Percentiles rank a stretch among this genome's conserved stretches.
Evolutionary conservation across 2,888 invertebrate species (phyloP).

Genomic region (Yponomeuta evonymella): DNA sequence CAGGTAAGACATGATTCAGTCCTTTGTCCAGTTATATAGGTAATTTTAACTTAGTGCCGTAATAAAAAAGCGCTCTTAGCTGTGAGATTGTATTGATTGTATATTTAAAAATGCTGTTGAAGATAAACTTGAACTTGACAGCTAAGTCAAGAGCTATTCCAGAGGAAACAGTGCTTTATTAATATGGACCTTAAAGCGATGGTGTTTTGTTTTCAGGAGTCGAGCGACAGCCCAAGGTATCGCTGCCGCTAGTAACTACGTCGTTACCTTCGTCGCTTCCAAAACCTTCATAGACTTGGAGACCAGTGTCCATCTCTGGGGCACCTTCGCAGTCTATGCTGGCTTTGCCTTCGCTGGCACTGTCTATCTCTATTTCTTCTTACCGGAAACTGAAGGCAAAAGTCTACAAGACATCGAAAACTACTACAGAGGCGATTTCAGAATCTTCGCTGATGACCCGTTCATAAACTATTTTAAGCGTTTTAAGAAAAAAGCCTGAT

Average conservation of each 20-base stretch:
- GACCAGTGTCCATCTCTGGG: slow-evolving; percentile 54
- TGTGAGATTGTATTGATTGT: no score
- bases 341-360: slow-evolving; percentile 60
- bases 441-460: slow-evolving; percentile 61
- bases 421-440: slow-evolving; percentile 52
- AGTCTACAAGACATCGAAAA: slow-evolving; percentile 69
- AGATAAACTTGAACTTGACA: no score
- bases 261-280: slow-evolving; percentile 67
- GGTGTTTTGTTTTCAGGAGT: slow-evolving; percentile 46
- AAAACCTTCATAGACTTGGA: slow-evolving; percentile 73
- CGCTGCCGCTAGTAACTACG: slow-evolving; percentile 71
- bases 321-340: slow-evolving; percentile 69
- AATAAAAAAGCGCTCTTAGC: no score
- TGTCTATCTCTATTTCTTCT: slow-evolving; percentile 65
- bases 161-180: no score
- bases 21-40: background rate
- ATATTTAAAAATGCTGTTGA: no score
- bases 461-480: slow-evolving; percentile 39
- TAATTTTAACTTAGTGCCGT: no score
- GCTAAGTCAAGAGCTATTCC: no score
- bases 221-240: slow-evolving; percentile 71
- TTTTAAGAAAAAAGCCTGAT: slow-evolving; percentile 34
- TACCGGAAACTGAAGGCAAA: slow-evolving; percentile 76
- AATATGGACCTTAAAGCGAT: background rate
- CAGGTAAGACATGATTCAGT: slow-evolving; percentile 46